phyloP scores from a whole-genome alignment of 2,888 invertebrate genomes.

The Mythimna ferrago region DNA sequence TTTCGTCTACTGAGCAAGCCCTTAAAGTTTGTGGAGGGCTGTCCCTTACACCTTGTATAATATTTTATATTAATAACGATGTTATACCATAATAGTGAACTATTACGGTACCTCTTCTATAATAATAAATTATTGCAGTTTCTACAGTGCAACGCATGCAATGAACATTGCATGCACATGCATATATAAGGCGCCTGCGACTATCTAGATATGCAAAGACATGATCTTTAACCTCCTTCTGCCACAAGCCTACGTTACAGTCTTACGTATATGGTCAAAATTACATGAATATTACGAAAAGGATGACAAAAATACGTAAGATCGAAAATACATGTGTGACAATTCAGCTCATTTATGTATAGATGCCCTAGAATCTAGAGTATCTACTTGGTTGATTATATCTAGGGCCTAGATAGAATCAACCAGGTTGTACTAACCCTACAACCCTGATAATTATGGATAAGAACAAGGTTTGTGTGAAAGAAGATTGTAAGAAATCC shows the following conservation, averaged over 20 bases:
- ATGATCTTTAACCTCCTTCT: constrained; percentile 22
- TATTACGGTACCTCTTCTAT: neutral
- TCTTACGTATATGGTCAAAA: constrained; percentile 36
- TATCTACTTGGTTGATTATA: no score
- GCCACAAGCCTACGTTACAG: neutral
- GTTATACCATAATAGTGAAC: no score
- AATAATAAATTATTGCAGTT: neutral
- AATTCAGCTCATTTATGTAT: neutral
- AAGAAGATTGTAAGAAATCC: no score
- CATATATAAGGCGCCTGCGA: neutral
- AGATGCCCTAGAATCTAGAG: no score
- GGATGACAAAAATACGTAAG: constrained; percentile 3
- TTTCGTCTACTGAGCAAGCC: no score
- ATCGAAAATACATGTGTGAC: constrained; percentile 23
- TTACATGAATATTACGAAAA: constrained; percentile 39
- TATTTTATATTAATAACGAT: neutral
- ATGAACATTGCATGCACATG: neutral
- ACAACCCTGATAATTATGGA: constrained; percentile 1
- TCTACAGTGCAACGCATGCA: neutral
- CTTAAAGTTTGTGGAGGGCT: no score
- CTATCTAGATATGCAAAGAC: constrained; percentile 2
- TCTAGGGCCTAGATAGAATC: neutral
- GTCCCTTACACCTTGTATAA: no score
- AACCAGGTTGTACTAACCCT: neutral
- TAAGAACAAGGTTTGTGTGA: no score